phyloP scores from a whole-genome alignment of 2,888 invertebrate species.

The Girardia tigrina region DNA sequence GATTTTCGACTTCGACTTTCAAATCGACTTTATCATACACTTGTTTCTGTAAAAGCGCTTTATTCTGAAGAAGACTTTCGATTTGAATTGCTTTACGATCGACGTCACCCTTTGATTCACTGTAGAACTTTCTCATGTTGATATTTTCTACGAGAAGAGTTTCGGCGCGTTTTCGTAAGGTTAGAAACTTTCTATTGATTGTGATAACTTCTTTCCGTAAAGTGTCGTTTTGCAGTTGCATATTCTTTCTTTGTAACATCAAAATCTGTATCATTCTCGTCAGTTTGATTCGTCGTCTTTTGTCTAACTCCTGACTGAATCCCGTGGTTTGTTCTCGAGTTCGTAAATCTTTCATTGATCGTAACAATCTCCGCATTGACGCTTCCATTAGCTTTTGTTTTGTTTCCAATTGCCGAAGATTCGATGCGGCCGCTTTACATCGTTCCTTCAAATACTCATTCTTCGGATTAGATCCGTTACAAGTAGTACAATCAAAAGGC shows the following conservation, averaged over 20 bases:
- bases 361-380: constrained; percentile 26
- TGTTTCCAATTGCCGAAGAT: constrained; percentile 26
- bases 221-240: constrained; percentile 33
- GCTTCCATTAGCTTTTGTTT: constrained; percentile 32
- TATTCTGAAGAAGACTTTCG: constrained; percentile 30
- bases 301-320: constrained; percentile 21
- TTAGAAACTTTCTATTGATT: constrained; percentile 26
- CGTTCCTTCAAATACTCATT: background rate
- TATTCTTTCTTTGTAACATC: constrained; percentile 30
- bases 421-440: background rate
- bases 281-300: constrained; percentile 29
- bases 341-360: constrained; percentile 30
- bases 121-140: constrained; percentile 30
- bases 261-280: constrained; percentile 33
- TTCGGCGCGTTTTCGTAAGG: constrained; percentile 30
- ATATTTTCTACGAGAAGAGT: constrained; percentile 32
- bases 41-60: constrained; percentile 26
- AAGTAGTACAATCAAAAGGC: background rate
- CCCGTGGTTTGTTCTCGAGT: constrained; percentile 18
- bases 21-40: constrained; percentile 25
- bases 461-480: background rate
- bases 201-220: constrained; percentile 31
- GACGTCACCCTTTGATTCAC: constrained; percentile 25
- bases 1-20: constrained; percentile 30
- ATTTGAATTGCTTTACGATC: constrained; percentile 27